A percentile compares a stretch with the other conserved stretches of the same genome.
Evolutionary conservation across 2,888 invertebrate genomes (phyloP).

Genomic region (Pristionchus fissidentatus): DNA sequence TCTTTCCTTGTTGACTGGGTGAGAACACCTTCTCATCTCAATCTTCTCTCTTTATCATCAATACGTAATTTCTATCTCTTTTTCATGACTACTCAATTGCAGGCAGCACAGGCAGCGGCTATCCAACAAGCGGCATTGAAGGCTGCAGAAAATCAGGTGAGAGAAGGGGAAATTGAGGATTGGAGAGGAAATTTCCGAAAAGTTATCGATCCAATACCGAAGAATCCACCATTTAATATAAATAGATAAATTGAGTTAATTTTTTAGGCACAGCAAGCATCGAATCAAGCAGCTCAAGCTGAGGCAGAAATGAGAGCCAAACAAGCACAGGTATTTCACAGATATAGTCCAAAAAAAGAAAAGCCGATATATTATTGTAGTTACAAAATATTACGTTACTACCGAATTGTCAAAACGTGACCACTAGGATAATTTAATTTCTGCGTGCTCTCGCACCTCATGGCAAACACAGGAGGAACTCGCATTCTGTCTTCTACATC

Average conservation of each 20-base stretch:
- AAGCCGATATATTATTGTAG: too few relatives aligned
- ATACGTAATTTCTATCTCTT: background rate
- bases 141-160: conserved; percentile 39
- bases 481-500: background rate
- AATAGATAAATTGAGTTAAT: background rate
- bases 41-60: background rate
- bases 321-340: conserved; percentile 34
- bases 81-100: background rate
- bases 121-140: conserved; percentile 48
- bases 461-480: too few relatives aligned
- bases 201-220: too few relatives aligned
- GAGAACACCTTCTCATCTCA: background rate
- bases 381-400: too few relatives aligned
- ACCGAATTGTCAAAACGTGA: too few relatives aligned
- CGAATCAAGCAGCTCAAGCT: conserved; percentile 15
- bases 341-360: background rate
- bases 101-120: conserved; percentile 49
- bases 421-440: too few relatives aligned
- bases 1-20: background rate
- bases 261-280: conserved; percentile 13
- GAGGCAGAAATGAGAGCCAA: conserved; percentile 46
- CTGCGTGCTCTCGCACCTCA: too few relatives aligned
- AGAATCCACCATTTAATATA: too few relatives aligned
- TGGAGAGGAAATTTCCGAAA: too few relatives aligned
- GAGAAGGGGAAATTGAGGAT: background rate